phyloP scores from a whole-genome alignment of 2,888 invertebrate species.

The Diogma glabrata region DNA sequence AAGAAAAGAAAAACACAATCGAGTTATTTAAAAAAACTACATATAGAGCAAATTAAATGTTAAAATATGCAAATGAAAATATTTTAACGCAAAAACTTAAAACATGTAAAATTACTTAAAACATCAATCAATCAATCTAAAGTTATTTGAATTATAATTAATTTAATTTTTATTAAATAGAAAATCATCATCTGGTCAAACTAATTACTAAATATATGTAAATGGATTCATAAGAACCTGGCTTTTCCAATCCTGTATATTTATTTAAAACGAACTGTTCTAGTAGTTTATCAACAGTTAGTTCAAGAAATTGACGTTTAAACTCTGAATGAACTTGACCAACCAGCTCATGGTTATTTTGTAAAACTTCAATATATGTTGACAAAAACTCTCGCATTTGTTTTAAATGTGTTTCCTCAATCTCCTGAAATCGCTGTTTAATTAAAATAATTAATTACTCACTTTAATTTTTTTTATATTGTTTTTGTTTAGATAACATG shows the following conservation, averaged over 20 bases:
- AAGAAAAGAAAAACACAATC: conserved; percentile 14
- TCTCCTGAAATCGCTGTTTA: conserved; percentile 84
- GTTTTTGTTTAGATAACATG: too few species aligned
- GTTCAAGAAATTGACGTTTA: conserved; percentile 77
- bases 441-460: too few species aligned
- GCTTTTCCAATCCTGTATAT: conserved; percentile 86
- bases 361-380: conserved; percentile 74
- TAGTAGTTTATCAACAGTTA: conserved; percentile 85
- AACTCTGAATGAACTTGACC: conserved; percentile 92
- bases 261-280: conserved; percentile 87
- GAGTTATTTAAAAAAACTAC: too few species aligned
- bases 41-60: conserved; percentile 8
- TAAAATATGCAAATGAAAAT: background rate
- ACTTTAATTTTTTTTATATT: too few species aligned
- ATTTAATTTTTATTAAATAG: background rate
- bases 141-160: background rate
- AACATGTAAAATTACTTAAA: background rate
- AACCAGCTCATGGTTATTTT: conserved; percentile 81
- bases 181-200: too few species aligned
- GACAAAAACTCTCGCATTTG: conserved; percentile 94
- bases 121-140: conserved; percentile 8
- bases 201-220: background rate
- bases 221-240: conserved; percentile 47
- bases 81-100: background rate
- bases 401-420: conserved; percentile 82